Conservation (phyloP, 1,140 invertebrate species). For the Sitobion miscanthi region DNA sequence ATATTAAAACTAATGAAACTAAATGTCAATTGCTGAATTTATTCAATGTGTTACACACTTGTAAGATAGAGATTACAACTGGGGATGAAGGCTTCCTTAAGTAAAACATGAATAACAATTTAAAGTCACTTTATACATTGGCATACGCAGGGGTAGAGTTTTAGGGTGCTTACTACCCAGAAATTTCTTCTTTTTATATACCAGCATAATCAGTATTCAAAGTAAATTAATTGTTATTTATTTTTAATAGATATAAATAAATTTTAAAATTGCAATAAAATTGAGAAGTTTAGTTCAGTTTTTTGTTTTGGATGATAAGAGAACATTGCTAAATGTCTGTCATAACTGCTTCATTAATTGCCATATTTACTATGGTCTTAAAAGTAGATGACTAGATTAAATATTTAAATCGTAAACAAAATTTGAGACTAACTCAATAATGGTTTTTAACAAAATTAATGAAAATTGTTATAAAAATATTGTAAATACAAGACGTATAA, state of each 20-base stretch:
- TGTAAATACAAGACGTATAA: neutral
- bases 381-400: neutral
- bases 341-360: neutral
- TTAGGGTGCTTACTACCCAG: neutral
- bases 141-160: neutral
- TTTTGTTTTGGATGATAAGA: neutral
- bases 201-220: neutral
- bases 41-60: too few relatives aligned
- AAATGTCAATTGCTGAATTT: too few relatives aligned
- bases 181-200: neutral
- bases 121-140: neutral
- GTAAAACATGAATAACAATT: neutral
- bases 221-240: neutral
- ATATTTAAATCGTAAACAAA: neutral
- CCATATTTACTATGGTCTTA: neutral
- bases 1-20: too few relatives aligned
- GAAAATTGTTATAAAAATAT: neutral
- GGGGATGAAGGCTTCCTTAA: neutral
- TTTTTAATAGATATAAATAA: neutral
- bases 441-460: neutral
- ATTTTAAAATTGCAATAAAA: neutral
- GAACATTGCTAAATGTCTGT: neutral
- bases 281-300: neutral
- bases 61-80: neutral
- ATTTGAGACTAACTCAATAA: neutral